Conservation (phyloP, 2,113 vertebrate species). For the Scartelaos histophorus region DNA sequence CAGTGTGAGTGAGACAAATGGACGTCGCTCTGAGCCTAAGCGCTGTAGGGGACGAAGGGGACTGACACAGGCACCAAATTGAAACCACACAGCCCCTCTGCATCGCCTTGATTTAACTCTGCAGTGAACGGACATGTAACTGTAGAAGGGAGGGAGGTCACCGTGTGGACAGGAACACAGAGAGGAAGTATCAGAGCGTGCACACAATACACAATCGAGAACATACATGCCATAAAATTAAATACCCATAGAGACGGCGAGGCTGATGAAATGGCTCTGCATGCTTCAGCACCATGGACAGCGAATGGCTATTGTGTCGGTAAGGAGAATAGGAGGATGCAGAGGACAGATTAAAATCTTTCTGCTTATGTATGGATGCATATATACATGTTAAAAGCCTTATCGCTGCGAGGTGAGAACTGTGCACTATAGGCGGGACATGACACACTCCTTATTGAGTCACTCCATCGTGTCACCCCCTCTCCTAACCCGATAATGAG, state of each 20-base stretch:
- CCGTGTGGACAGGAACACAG: constrained; percentile 5
- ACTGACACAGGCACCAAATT: constrained; percentile 24
- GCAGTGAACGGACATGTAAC: not conserved
- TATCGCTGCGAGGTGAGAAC: not conserved
- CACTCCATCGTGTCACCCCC: not conserved
- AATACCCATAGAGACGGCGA: constrained; percentile 31
- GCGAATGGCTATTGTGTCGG: not conserved
- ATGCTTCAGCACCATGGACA: constrained; percentile 57
- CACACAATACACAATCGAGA: not conserved
- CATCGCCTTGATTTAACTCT: not conserved
- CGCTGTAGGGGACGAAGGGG: constrained; percentile 11
- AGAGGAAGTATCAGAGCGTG: constrained; percentile 15
- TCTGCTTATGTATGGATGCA: not conserved
- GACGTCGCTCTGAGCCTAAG: constrained; percentile 14
- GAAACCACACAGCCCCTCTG: constrained; percentile 20
- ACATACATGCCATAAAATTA: constrained; percentile 28
- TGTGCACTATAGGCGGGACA: not conserved
- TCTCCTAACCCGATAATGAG: not conserved
- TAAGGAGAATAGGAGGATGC: constrained; percentile 3
- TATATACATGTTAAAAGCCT: not conserved
- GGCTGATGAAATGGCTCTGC: constrained; percentile 14
- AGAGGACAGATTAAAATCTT: not conserved
- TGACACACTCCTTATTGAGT: not conserved
- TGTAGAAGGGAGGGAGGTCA: not conserved
- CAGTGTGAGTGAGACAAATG: constrained; percentile 32